phyloP scores from a whole-genome alignment of 2,888 invertebrate genomes.

The Heliconius charithonia region DNA sequence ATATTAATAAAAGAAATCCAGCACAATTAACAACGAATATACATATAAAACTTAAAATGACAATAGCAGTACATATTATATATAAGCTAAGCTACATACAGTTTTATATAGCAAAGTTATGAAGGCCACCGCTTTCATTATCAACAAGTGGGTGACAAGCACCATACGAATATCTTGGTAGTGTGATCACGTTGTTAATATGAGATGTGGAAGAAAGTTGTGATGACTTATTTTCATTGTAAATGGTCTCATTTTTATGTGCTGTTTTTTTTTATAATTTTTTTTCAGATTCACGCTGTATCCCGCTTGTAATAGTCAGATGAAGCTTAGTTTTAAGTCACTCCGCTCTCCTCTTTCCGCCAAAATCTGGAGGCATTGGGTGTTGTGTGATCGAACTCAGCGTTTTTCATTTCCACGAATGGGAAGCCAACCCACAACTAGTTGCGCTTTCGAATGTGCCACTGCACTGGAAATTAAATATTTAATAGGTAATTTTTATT shows the following conservation, averaged over 20 bases:
- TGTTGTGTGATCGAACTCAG: no score
- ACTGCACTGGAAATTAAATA: not conserved
- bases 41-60: not conserved
- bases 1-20: not conserved
- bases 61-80: not conserved
- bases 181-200: conserved; percentile 2
- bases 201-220: conserved; percentile 5
- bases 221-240: not conserved
- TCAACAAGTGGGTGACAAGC: conserved; percentile 9
- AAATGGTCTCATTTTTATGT: not conserved
- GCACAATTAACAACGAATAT: not conserved
- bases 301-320: no score
- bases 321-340: no score
- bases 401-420: no score
- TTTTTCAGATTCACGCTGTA: no score
- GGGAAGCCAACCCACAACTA: no score
- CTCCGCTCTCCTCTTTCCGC: no score
- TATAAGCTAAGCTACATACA: not conserved
- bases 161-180: conserved; percentile 8
- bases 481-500: not conserved
- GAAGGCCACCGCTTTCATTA: conserved; percentile 19
- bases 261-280: not conserved
- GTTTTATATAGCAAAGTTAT: conserved; percentile 1
- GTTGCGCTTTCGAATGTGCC: no score
- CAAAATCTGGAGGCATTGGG: no score